Conservation (phyloP, 2,113 vertebrate genomes). For the Ovis aries region ARS-UI_Ramb_v3.0 NC_056056.1:144862001-144862500, state of each 20-base stretch:
- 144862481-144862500: constrained; percentile 10
- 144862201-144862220: background rate
- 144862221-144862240: background rate
- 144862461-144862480: background rate
- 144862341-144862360: background rate
- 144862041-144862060: background rate
- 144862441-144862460: background rate
- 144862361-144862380: background rate
- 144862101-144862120: background rate
- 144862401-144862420: background rate
- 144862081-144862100: background rate
- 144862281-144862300: background rate
- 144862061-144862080: background rate
- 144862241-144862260: background rate
- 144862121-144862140: background rate
- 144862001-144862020: background rate
- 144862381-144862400: background rate
- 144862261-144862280: background rate
- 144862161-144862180: background rate
- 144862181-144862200: background rate
- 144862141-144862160: background rate
- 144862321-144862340: background rate
- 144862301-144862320: constrained; percentile 5
- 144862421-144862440: background rate
- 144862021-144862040: background rate